These are phyloP conservation scores for Siderastrea radians DNA, from an alignment of 92 coral and sea anemone genomes.

Conservation along the genomic window DNA sequence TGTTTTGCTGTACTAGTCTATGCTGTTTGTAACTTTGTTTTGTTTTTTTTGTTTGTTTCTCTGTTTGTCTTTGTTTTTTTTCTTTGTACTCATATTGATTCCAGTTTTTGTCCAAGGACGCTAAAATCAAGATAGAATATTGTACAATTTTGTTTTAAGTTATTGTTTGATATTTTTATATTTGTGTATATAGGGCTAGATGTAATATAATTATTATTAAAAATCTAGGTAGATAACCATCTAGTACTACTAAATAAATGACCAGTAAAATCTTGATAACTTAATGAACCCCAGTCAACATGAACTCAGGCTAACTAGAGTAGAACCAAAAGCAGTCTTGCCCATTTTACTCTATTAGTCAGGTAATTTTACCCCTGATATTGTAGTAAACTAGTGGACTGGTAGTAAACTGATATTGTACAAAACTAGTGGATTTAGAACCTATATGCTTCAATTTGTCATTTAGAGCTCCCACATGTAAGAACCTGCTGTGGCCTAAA, in stretches of 20 bases:
- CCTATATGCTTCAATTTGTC: too few relatives aligned
- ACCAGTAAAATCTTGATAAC: not conserved
- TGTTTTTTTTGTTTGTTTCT: not conserved
- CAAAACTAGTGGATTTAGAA: too few relatives aligned
- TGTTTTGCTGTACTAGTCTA: not conserved
- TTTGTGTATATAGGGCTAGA: not conserved
- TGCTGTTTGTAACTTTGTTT: not conserved
- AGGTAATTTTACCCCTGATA: too few relatives aligned
- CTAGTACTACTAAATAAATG: too few relatives aligned
- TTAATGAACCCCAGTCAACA: not conserved
- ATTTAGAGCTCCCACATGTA: too few relatives aligned
- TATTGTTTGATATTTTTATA: not conserved
- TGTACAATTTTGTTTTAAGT: not conserved
- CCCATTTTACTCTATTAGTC: not conserved
- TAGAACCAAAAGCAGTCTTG: not conserved
- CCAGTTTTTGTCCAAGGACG: slow-evolving; percentile 6
- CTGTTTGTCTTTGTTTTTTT: not conserved
- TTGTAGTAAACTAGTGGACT: too few relatives aligned
- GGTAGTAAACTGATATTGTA: too few relatives aligned
- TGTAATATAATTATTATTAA: too few relatives aligned
- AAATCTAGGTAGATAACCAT: too few relatives aligned
- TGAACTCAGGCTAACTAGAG: not conserved
- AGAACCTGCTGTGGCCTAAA: too few relatives aligned
- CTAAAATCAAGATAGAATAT: slow-evolving; percentile 3
- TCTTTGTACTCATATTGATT: not conserved